Percentiles rank a stretch among this genome's conserved stretches.
These are phyloP conservation scores for Scaptomyza montana DNA, from an alignment of 1,140 invertebrate genomes.

Conservation along the genomic window DNA sequence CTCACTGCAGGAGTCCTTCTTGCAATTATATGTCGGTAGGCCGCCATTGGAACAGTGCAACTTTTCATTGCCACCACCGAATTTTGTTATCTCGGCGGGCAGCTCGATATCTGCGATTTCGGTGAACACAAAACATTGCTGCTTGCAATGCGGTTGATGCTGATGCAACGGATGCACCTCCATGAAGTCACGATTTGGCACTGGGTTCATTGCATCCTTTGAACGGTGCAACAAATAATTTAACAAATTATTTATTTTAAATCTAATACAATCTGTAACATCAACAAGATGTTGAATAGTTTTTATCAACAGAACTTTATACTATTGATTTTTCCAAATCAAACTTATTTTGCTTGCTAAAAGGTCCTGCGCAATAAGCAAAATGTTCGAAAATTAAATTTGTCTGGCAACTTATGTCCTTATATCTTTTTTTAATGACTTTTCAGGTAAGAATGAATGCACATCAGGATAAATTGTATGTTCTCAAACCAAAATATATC, in stretches of 20 bases:
- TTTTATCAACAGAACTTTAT: slow-evolving; percentile 3
- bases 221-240: neutral
- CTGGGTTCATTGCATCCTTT: slow-evolving; percentile 70
- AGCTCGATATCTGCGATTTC: slow-evolving; percentile 82
- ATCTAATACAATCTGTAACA: neutral
- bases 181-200: slow-evolving; percentile 79
- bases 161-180: slow-evolving; percentile 80
- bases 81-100: slow-evolving; percentile 81
- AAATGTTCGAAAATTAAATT: neutral
- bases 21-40: slow-evolving; percentile 67
- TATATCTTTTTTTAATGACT: no score
- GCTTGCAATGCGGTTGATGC: slow-evolving; percentile 82
- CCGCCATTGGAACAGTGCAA: slow-evolving; percentile 71
- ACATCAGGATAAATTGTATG: no score
- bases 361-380: slow-evolving; percentile 31
- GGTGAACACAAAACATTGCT: slow-evolving; percentile 83
- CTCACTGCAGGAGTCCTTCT: slow-evolving; percentile 73
- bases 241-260: slow-evolving; percentile 4
- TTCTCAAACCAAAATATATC: no score
- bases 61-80: slow-evolving; percentile 73
- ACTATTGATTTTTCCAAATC: slow-evolving; percentile 39
- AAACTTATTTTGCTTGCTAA: neutral
- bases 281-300: neutral
- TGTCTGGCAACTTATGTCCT: slow-evolving; percentile 19
- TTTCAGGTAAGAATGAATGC: no score